These are phyloP conservation scores for Acinonyx jubatus DNA, from an alignment of 2,113 vertebrate species.

Conservation along the genomic window DNA sequence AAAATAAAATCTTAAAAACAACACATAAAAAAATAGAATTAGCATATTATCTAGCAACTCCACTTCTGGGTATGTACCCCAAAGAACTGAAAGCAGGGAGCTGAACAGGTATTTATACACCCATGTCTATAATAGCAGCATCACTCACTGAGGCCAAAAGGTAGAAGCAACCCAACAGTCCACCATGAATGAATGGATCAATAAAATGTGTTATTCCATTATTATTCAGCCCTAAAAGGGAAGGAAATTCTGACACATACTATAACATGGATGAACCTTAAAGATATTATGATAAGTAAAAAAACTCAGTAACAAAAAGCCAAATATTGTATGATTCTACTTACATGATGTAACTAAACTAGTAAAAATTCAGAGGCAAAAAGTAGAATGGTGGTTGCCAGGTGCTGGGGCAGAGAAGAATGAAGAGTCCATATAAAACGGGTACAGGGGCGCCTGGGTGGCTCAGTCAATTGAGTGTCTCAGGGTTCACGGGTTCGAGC, in stretches of 20 bases:
- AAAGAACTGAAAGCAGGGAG: conserved; percentile 30
- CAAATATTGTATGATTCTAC: not conserved
- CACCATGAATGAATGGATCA: not conserved
- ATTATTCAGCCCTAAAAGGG: not conserved
- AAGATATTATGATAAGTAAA: not conserved
- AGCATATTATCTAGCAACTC: not conserved
- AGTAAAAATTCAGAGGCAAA: not conserved
- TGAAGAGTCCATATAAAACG: not conserved
- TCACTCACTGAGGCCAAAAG: not conserved
- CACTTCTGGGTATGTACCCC: not conserved
- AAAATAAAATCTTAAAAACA: too few species aligned
- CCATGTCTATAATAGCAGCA: not conserved
- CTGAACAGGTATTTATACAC: not conserved
- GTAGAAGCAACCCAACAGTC: not conserved
- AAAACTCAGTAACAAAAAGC: not conserved
- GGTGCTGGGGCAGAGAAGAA: not conserved
- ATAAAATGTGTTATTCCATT: not conserved
- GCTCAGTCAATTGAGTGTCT: too few species aligned
- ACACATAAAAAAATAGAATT: not conserved
- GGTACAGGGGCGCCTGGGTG: not conserved
- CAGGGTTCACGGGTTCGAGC: too few species aligned
- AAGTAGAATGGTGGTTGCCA: not conserved
- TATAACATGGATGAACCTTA: not conserved
- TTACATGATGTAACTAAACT: not conserved
- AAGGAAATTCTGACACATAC: not conserved